These are phyloP conservation scores for Enhydra lutris DNA, from an alignment of 2,113 vertebrate genomes.

Conservation along the genomic window DNA sequence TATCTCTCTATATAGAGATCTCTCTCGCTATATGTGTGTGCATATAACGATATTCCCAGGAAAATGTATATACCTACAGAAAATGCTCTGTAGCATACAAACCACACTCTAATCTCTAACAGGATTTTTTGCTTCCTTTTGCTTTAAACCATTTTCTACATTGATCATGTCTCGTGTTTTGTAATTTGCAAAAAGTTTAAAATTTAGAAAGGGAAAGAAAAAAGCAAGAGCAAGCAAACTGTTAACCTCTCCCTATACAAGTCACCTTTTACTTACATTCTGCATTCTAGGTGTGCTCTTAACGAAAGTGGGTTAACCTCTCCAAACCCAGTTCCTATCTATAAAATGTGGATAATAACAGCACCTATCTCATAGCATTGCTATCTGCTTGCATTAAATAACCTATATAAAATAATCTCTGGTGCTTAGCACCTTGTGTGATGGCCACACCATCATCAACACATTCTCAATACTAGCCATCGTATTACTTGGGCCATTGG, in stretches of 20 bases:
- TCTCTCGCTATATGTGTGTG: accelerated
- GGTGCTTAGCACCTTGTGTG: neutral
- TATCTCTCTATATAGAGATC: no score
- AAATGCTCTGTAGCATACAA: neutral
- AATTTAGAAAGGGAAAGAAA: neutral
- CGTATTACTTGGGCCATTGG: neutral
- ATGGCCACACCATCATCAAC: neutral
- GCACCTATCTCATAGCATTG: neutral
- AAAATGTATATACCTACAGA: neutral
- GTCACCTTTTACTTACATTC: neutral
- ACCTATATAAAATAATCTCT: neutral
- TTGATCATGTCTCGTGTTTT: neutral
- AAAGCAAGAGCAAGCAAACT: neutral
- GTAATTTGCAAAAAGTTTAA: neutral
- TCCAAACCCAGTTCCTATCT: neutral
- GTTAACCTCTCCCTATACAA: neutral
- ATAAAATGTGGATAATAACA: neutral
- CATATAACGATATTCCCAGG: neutral
- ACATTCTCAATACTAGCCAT: neutral
- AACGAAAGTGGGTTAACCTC: neutral
- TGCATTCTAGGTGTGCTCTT: neutral
- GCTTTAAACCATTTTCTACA: neutral
- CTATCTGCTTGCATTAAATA: neutral
- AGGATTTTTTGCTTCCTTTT: neutral
- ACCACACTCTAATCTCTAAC: neutral